Evolutionary conservation across 2,797 vertebrate genomes (phyloP).

Genomic region (Myotis daubentonii): DNA sequence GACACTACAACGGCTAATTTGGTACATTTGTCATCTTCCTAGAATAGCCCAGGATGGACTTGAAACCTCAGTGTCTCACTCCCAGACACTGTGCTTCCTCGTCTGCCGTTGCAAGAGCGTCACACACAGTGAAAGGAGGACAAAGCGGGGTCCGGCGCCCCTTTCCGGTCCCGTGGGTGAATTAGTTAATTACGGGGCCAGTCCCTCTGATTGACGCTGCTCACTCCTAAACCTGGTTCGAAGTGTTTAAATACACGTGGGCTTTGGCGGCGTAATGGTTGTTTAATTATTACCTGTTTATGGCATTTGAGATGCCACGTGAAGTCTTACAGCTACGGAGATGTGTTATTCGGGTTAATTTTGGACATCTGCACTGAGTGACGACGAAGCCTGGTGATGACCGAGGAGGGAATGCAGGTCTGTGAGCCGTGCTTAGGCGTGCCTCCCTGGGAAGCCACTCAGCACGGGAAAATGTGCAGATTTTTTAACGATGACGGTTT

Average conservation of each 20-base stretch:
- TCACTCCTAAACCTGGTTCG: constrained; percentile 62
- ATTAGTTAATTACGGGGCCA: constrained; percentile 26
- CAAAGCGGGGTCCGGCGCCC: neutral
- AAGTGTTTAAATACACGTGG: constrained; percentile 65
- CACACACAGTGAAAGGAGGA: constrained; percentile 28
- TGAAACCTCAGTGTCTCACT: constrained; percentile 62
- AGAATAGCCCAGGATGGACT: constrained; percentile 73
- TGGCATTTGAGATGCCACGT: constrained; percentile 55
- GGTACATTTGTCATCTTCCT: constrained; percentile 73
- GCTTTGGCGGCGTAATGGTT: constrained; percentile 52
- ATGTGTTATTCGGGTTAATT: constrained; percentile 53
- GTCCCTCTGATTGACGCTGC: constrained; percentile 54
- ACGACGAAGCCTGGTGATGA: neutral
- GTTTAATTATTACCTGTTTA: constrained; percentile 67
- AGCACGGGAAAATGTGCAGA: constrained; percentile 24
- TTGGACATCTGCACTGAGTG: constrained; percentile 33
- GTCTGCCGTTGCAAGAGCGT: constrained; percentile 36
- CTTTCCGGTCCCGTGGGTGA: constrained; percentile 25
- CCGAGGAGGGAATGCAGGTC: neutral
- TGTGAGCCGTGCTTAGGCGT: neutral
- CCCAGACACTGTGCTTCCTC: constrained; percentile 63
- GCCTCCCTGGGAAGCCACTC: neutral
- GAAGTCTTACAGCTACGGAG: constrained; percentile 41
- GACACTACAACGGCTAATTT: constrained; percentile 68
- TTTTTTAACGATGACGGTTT: neutral